Conservation (phyloP, 2,888 invertebrate species). For the Sinopyrophorus schimmeli region DNA sequence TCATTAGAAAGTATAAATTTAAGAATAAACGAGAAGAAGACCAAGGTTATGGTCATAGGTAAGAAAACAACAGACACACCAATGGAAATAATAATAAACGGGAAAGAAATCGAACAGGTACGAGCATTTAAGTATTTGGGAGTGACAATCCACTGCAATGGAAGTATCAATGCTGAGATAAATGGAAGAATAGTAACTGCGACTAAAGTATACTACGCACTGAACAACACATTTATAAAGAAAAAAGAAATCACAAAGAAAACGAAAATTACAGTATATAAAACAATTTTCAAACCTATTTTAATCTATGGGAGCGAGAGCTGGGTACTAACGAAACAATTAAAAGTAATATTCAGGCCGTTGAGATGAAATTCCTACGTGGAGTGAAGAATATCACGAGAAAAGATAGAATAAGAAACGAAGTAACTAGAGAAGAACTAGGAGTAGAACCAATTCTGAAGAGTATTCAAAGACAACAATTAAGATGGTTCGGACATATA, state of each 20-base stretch:
- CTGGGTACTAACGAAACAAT: slow-evolving; percentile 1
- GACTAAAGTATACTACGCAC: neutral
- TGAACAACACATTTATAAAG: slow-evolving; percentile 2
- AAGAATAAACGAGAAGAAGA: neutral
- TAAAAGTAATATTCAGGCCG: slow-evolving; percentile 5
- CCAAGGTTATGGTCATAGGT: slow-evolving; percentile 4
- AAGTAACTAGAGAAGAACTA: slow-evolving; percentile 1
- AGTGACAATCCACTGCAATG: neutral
- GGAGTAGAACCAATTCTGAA: slow-evolving; percentile 7
- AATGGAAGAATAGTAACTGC: slow-evolving; percentile 2
- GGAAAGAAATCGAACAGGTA: slow-evolving; percentile 3
- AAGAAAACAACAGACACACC: no score
- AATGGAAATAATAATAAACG: no score
- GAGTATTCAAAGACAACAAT: slow-evolving; percentile 6
- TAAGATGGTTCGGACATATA: slow-evolving; percentile 6
- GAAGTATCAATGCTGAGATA: neutral
- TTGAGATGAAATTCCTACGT: slow-evolving; percentile 6
- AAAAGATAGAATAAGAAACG: slow-evolving; percentile 6
- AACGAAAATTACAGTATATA: slow-evolving; percentile 8
- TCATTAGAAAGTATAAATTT: neutral
- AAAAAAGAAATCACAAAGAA: slow-evolving; percentile 2
- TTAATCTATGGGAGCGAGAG: slow-evolving; percentile 6
- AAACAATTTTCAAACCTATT: slow-evolving; percentile 7
- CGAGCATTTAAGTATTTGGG: slow-evolving; percentile 2
- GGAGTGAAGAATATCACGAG: slow-evolving; percentile 5